Conservation (phyloP, 2,797 vertebrate species). For the Sebastes minor region DNA sequence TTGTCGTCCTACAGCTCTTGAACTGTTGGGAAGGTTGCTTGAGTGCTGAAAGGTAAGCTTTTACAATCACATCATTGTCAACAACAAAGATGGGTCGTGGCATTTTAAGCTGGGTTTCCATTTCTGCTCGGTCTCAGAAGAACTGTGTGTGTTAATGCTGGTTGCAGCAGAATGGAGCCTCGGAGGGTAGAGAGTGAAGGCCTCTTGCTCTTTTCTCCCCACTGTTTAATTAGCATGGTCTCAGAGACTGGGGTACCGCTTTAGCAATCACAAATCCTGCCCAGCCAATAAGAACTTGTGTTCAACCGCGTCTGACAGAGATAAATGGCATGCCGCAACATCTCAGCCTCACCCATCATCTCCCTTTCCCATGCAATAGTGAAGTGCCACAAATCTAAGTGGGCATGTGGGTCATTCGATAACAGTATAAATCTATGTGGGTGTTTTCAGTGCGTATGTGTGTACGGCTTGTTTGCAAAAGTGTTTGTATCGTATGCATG, state of each 20-base stretch:
- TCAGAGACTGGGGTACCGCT: conserved; percentile 58
- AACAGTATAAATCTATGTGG: conserved; percentile 38
- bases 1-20: conserved; percentile 70
- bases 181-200: conserved; percentile 36
- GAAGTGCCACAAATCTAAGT: conserved; percentile 61
- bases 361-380: conserved; percentile 63
- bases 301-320: conserved; percentile 78
- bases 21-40: conserved; percentile 71
- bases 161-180: conserved; percentile 39
- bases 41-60: conserved; percentile 80
- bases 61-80: conserved; percentile 10
- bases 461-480: background rate
- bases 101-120: conserved; percentile 39
- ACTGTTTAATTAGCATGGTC: conserved; percentile 72
- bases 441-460: conserved; percentile 27
- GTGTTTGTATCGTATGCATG: background rate
- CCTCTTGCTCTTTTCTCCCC: conserved; percentile 46
- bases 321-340: conserved; percentile 79
- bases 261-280: conserved; percentile 75
- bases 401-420: conserved; percentile 61
- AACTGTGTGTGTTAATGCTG: conserved; percentile 37
- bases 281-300: conserved; percentile 82
- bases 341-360: conserved; percentile 70
- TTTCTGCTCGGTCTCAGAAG: conserved; percentile 19
- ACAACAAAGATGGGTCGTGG: conserved; percentile 18